Evolutionary conservation across 2,888 invertebrate genomes (phyloP).

Genomic region (Lepidonotus clava): DNA sequence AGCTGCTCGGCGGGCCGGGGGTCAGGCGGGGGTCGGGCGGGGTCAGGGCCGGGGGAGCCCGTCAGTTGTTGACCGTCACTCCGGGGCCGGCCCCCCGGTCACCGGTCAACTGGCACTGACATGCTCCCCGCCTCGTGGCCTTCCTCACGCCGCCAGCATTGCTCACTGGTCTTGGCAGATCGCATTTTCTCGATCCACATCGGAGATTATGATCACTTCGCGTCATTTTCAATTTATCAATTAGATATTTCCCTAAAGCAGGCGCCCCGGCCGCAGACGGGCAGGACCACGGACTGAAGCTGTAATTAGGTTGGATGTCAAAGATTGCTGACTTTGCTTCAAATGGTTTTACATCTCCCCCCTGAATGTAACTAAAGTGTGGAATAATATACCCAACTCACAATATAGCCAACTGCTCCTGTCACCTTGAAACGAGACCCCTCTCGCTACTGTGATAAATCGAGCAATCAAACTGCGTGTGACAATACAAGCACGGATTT

Average conservation of each 20-base stretch:
- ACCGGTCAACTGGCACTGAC: constrained; percentile 42
- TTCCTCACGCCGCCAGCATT: constrained; percentile 10
- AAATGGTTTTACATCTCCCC: neutral
- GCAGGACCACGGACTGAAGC: neutral
- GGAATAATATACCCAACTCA: no score
- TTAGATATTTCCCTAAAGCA: constrained; percentile 1
- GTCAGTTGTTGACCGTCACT: constrained; percentile 42
- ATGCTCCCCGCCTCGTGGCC: neutral
- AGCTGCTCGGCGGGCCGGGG: neutral
- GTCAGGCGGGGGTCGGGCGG: neutral
- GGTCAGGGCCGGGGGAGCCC: neutral
- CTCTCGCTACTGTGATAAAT: no score
- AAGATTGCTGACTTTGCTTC: constrained; percentile 24
- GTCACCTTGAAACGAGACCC: no score
- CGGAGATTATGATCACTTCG: constrained; percentile 37
- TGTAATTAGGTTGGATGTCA: constrained; percentile 40
- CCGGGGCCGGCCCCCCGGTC: neutral
- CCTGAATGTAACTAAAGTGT: neutral
- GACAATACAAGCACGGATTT: no score
- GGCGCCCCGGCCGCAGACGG: neutral
- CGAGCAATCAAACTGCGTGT: no score
- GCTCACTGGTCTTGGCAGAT: constrained; percentile 33
- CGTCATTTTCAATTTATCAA: constrained; percentile 40
- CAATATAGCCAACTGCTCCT: neutral
- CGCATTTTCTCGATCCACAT: constrained; percentile 11